Percentiles rank a stretch among this genome's conserved stretches.
Conservation (phyloP, 2,888 invertebrate genomes). For the Cantharis rufa region DNA sequence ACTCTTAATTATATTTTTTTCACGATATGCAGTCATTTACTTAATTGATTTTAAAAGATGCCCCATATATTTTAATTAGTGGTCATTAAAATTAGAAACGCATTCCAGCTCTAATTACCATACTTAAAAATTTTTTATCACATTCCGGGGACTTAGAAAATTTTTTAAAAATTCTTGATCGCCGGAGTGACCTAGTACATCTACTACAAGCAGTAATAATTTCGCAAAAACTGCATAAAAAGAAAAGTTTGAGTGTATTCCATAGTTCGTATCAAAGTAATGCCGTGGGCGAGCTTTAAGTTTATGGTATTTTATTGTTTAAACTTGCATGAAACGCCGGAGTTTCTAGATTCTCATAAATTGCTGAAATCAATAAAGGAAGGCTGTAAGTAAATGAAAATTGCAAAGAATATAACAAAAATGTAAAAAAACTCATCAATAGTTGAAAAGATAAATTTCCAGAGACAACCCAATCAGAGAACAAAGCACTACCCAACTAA, state of each 20-base stretch:
- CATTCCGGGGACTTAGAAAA: no score
- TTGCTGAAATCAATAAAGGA: constrained; percentile 13
- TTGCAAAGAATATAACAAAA: constrained; percentile 8
- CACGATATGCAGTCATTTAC: no score
- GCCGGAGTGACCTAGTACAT: no score
- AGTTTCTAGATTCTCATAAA: constrained; percentile 9
- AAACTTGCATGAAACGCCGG: constrained; percentile 7
- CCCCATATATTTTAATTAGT: no score
- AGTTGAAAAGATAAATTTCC: constrained; percentile 25
- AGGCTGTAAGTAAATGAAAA: constrained; percentile 11
- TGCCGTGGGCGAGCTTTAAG: constrained; percentile 3
- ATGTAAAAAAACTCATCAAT: constrained; percentile 18
- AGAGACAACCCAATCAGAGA: constrained; percentile 29
- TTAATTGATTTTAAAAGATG: no score
- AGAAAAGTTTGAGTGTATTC: constrained; percentile 6
- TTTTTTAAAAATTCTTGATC: no score
- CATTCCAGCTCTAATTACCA: no score
- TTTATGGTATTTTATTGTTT: constrained; percentile 8
- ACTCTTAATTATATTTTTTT: no score
- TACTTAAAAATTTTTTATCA: no score
- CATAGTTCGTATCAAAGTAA: constrained; percentile 1
- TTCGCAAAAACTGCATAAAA: no score
- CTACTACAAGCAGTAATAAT: no score
- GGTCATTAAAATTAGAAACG: no score
- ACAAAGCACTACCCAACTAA: constrained; percentile 24